phyloP scores from a whole-genome alignment of 2,888 invertebrate genomes.

The Trachelus troglodyta region DNA sequence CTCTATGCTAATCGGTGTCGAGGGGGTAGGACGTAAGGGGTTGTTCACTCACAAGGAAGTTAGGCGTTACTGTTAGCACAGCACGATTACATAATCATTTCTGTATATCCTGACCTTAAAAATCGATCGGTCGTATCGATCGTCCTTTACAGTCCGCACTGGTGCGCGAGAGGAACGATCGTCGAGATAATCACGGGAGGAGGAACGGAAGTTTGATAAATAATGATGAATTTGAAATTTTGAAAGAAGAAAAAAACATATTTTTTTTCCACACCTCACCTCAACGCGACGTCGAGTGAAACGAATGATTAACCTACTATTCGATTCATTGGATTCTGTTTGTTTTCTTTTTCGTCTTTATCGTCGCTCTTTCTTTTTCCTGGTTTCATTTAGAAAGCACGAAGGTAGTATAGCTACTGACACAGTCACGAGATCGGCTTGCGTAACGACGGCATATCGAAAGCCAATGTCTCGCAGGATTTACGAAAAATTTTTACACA shows the following conservation, averaged over 20 bases:
- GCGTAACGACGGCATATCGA: no score
- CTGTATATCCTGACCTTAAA: not conserved
- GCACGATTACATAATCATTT: not conserved
- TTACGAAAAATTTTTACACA: no score
- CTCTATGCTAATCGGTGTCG: conserved; percentile 7
- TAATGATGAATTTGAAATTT: no score
- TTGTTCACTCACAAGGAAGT: not conserved
- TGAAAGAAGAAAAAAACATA: no score
- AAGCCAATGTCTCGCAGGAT: no score
- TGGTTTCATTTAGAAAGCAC: no score
- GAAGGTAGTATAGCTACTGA: no score
- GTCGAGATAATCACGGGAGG: no score
- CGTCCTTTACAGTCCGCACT: not conserved
- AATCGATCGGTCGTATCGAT: not conserved
- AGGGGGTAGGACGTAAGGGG: not conserved
- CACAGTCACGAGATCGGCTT: no score
- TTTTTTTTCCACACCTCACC: not conserved
- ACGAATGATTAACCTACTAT: not conserved
- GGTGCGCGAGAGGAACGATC: no score
- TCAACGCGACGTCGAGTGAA: not conserved
- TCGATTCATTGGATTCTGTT: not conserved
- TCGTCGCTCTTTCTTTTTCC: not conserved
- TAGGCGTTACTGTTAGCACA: not conserved
- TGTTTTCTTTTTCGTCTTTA: not conserved
- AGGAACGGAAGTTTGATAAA: no score